Base-by-base conservation (phyloP, 1,140 invertebrate species). In the Halyomorpha halys region DNA sequence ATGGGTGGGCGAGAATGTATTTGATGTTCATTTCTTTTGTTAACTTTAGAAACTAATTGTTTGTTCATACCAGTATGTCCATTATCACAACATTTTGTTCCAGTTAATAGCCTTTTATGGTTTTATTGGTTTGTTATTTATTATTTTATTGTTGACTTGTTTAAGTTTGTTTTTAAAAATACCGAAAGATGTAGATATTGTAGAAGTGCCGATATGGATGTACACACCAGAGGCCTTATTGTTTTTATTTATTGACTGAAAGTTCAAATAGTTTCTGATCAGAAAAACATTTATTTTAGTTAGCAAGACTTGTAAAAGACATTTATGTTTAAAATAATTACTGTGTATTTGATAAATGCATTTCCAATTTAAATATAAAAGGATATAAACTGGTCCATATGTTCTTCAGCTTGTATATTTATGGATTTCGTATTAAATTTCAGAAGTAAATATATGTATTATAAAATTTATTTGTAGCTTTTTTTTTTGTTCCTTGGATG, bases 401-500 rank as follows among this genome's bases (percentile, higher is more conserved):
- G 45, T 49, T 63, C 62, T 53, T 44, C 53, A 64, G 18, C 49
- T 44, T 59, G 44, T 56, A 64, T 34, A 39, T 53, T 54, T 44
- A 23, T 56, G 53, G 53, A 56, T 64, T 18, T 64, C 23, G 25
- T 19, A 64, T 18, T 64, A 56, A 56, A 34, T 64, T 53, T 64
- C 39, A 39, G 53, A 59, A 54, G 53, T 47, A 39, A 64, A 64
- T 54, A 64, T 64, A 64, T 64, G 39, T 34, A 74, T 98, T 94
- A 0, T 97, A 97, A 0, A 97, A 97, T 74, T 99, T 99, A 76
- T 99, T 99, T 25, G 21, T 19, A 19, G 47, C n/a, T 16, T 19
- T 19, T 49, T 49, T 49, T 49, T 19, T 47, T 49, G 3, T 49
- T n/a, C 47, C 47, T 49, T 8, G 4, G 11, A 39, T 39, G 34